Percentiles rank a stretch among this genome's conserved stretches.
Conservation (phyloP, 2,888 invertebrate genomes). For the Melinaea menophilus region DNA sequence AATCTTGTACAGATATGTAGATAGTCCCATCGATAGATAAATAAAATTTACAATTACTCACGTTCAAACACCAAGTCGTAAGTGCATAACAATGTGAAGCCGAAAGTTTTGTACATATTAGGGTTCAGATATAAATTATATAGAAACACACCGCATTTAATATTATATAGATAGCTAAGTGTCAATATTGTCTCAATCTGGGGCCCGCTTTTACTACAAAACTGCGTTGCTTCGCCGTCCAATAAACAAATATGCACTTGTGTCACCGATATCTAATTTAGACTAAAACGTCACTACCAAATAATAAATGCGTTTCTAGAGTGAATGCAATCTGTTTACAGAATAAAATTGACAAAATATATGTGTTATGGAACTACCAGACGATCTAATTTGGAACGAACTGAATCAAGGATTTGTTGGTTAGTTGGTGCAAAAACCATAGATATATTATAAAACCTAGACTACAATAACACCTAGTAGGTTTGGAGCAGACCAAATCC, state of each 20-base stretch:
- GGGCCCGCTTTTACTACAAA: slow-evolving; percentile 36
- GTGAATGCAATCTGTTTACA: background rate
- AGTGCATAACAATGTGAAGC: slow-evolving; percentile 21
- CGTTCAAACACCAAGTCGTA: slow-evolving; percentile 3
- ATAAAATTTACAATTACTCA: slow-evolving; percentile 16
- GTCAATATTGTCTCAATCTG: slow-evolving; percentile 23
- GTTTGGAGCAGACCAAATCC: too few species aligned
- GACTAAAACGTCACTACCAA: background rate
- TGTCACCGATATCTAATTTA: slow-evolving; percentile 10
- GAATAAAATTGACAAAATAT: background rate
- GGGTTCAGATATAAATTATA: slow-evolving; percentile 17
- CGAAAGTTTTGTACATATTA: slow-evolving; percentile 28
- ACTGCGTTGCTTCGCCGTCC: slow-evolving; percentile 49
- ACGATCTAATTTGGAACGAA: too few species aligned
- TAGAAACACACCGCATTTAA: slow-evolving; percentile 30
- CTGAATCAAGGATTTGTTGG: too few species aligned
- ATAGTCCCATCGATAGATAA: slow-evolving; percentile 12
- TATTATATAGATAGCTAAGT: slow-evolving; percentile 30
- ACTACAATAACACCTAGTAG: too few species aligned
- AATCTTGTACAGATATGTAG: slow-evolving; percentile 19
- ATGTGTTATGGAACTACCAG: too few species aligned
- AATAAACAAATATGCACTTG: slow-evolving; percentile 37
- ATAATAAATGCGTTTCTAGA: background rate
- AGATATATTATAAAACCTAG: too few species aligned
- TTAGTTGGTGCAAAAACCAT: too few species aligned